Conservation (phyloP, 2,113 vertebrate genomes). For the Romanogobio albipinnatus region DNA sequence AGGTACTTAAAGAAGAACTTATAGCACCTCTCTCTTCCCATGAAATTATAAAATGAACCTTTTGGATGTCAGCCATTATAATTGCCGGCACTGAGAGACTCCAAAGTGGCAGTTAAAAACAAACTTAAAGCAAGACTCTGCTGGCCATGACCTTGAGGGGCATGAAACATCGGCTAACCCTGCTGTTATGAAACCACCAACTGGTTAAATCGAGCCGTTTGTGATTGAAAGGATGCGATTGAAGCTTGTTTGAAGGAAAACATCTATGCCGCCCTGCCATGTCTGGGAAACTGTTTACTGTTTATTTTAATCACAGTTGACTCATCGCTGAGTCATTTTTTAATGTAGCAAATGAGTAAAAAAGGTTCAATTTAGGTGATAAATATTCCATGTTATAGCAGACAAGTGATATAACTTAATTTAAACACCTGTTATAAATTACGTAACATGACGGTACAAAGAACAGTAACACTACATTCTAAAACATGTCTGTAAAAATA, state of each 20-base stretch:
- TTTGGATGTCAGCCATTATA: slow-evolving; percentile 42
- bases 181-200: slow-evolving; percentile 2
- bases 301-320: slow-evolving; percentile 4
- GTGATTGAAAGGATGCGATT: not conserved
- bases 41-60: slow-evolving; percentile 47
- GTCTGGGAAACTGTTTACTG: not conserved
- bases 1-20: slow-evolving; percentile 34
- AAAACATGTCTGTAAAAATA: too few species aligned
- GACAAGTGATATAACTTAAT: not conserved
- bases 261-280: not conserved
- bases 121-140: slow-evolving; percentile 25
- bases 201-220: not conserved
- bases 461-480: too few species aligned
- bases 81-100: slow-evolving; percentile 18
- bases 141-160: slow-evolving; percentile 15
- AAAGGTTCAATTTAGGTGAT: not conserved
- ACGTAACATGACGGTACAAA: not conserved
- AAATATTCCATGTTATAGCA: not conserved
- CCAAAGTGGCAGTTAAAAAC: slow-evolving; percentile 30
- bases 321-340: slow-evolving; percentile 18
- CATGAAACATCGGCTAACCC: not conserved
- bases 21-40: slow-evolving; percentile 16
- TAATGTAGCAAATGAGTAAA: not conserved
- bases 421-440: not conserved
- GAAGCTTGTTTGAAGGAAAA: slow-evolving; percentile 22